These are phyloP conservation scores for Camptogramma bilineatum DNA, from an alignment of 2,888 invertebrate species.

Conservation along the genomic window DNA sequence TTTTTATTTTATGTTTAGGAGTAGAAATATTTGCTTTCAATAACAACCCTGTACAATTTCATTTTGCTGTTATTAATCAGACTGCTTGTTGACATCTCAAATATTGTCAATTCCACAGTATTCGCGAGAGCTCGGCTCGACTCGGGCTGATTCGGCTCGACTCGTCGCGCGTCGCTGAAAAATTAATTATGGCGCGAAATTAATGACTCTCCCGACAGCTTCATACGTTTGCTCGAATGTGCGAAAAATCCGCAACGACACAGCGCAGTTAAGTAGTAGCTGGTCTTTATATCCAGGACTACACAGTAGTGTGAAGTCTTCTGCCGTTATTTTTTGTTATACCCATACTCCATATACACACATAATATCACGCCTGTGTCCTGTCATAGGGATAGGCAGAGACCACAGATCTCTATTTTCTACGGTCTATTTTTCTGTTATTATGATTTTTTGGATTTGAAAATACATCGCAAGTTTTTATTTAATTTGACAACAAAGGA, in stretches of 20 bases:
- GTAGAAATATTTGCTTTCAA: too few relatives aligned
- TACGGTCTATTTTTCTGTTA: too few relatives aligned
- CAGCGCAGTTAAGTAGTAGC: constrained; percentile 1
- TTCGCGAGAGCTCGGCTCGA: not conserved
- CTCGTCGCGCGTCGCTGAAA: not conserved
- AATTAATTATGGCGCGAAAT: constrained; percentile 26
- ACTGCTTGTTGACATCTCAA: constrained; percentile 4
- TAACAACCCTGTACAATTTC: not conserved
- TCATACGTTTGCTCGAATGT: constrained; percentile 20
- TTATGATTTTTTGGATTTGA: too few relatives aligned
- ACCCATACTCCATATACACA: too few relatives aligned
- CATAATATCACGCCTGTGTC: too few relatives aligned
- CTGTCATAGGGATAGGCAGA: too few relatives aligned
- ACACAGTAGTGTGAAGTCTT: not conserved
- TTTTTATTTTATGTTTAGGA: too few relatives aligned
- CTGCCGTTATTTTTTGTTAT: too few relatives aligned
- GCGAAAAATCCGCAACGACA: constrained; percentile 14
- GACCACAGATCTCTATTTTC: too few relatives aligned
- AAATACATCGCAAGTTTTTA: too few relatives aligned
- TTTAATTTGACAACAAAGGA: too few relatives aligned
- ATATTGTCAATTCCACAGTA: constrained; percentile 6
- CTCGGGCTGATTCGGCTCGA: not conserved
- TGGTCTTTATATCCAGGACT: not conserved
- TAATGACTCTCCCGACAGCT: constrained; percentile 25
- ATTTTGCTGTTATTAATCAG: constrained; percentile 3